Percentiles rank a stretch among this genome's conserved stretches.
These are phyloP conservation scores for Thaumatotibia leucotreta DNA, from an alignment of 1,140 invertebrate species.

Conservation along the genomic window DNA sequence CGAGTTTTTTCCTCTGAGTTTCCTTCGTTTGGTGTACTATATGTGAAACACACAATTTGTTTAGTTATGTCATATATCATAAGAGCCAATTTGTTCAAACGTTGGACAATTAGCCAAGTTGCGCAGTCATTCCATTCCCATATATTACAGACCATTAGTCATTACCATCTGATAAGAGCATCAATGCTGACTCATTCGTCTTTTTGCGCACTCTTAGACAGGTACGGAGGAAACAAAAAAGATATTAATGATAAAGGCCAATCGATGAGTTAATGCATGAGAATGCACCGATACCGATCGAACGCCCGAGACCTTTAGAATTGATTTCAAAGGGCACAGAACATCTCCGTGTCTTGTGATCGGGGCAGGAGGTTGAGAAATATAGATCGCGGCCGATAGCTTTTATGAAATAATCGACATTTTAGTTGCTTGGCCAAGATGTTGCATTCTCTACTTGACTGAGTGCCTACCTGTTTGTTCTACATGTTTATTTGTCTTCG, in stretches of 20 bases:
- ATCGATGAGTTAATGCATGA: slow-evolving; percentile 23
- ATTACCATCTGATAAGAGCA: slow-evolving; percentile 28
- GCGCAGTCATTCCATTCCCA: slow-evolving; percentile 28
- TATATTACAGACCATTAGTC: slow-evolving; percentile 31
- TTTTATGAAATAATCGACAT: background rate
- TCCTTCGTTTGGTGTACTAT: too few species aligned
- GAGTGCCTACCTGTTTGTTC: too few species aligned
- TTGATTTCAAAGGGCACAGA: slow-evolving; percentile 8
- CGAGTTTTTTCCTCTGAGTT: too few species aligned
- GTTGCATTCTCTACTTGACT: background rate
- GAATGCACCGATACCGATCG: slow-evolving; percentile 18
- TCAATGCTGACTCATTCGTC: slow-evolving; percentile 37
- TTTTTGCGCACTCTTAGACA: slow-evolving; percentile 32
- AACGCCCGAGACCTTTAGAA: slow-evolving; percentile 1
- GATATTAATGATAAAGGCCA: slow-evolving; percentile 17
- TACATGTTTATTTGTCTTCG: too few species aligned
- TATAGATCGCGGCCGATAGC: background rate
- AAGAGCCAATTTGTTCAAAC: slow-evolving; percentile 14
- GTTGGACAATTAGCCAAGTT: slow-evolving; percentile 26
- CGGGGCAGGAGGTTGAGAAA: background rate
- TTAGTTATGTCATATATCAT: too few species aligned
- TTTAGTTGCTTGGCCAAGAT: background rate
- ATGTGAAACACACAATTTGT: too few species aligned
- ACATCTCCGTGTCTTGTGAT: background rate
- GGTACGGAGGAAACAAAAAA: slow-evolving; percentile 16